phyloP scores from a whole-genome alignment of 1,140 invertebrate genomes.

The Apis laboriosa region DNA sequence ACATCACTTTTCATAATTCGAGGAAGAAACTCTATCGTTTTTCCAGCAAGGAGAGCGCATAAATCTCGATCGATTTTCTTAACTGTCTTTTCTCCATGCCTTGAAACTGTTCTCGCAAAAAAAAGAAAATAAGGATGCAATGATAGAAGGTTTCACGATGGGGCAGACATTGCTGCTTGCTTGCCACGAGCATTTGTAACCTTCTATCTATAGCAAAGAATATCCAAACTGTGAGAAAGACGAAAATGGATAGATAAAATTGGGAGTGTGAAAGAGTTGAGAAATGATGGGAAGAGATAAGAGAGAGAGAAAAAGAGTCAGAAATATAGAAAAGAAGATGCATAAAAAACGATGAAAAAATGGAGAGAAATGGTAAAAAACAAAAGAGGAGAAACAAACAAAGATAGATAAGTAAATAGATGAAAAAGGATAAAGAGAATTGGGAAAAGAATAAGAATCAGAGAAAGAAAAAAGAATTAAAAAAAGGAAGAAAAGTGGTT shows the following conservation, averaged over 20 bases:
- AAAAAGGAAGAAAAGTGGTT: constrained; percentile 17
- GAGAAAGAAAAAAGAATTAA: constrained; percentile 14
- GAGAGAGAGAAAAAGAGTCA: neutral
- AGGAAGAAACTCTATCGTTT: constrained; percentile 36
- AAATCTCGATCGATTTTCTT: constrained; percentile 50
- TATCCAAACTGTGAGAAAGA: constrained; percentile 5
- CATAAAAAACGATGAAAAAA: neutral
- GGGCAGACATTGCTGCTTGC: constrained; percentile 23
- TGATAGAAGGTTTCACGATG: constrained; percentile 52
- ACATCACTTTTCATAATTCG: constrained; percentile 49
- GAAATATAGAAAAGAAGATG: neutral
- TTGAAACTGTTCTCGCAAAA: constrained; percentile 39
- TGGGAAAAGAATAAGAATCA: neutral
- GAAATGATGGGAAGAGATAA: constrained; percentile 8
- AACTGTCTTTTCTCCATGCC: constrained; percentile 42
- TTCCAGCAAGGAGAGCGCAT: neutral
- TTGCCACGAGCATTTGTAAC: constrained; percentile 32
- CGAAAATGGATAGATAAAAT: neutral
- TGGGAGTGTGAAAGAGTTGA: neutral
- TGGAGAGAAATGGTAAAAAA: neutral
- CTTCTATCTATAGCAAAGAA: constrained; percentile 6
- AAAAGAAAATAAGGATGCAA: constrained; percentile 52
- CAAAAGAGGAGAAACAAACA: neutral
- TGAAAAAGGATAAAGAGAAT: no score
- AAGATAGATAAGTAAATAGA: neutral